Conservation (phyloP, 2,888 invertebrate genomes). For the Cyclophora punctaria region DNA sequence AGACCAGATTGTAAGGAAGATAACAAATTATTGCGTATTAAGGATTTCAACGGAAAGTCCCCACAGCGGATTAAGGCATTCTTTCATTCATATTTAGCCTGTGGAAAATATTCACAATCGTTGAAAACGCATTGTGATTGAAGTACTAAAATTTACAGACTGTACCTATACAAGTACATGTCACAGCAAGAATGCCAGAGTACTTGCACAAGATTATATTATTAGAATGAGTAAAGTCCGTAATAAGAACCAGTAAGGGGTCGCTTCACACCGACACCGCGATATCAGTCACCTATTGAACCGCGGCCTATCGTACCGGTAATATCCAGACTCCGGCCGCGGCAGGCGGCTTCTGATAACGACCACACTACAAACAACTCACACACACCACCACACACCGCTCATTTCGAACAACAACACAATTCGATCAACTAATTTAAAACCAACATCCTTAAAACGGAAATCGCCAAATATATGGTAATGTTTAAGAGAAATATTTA, state of each 20-base stretch:
- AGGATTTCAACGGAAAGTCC: too few relatives aligned
- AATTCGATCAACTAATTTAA: conserved; percentile 8
- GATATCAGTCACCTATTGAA: conserved; percentile 77
- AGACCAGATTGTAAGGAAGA: too few relatives aligned
- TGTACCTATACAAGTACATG: too few relatives aligned
- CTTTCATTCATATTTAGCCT: too few relatives aligned
- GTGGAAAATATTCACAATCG: too few relatives aligned
- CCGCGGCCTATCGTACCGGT: conserved; percentile 73
- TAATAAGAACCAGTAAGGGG: conserved; percentile 63
- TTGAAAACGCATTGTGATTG: too few relatives aligned
- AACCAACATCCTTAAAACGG: not conserved
- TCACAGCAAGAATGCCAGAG: too few relatives aligned
- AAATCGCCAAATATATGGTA: not conserved
- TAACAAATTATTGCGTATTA: too few relatives aligned
- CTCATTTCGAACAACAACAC: conserved; percentile 15
- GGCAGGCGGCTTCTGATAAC: conserved; percentile 68
- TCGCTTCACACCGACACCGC: conserved; percentile 55
- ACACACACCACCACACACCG: conserved; percentile 11
- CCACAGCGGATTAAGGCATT: too few relatives aligned
- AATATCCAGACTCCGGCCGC: conserved; percentile 72
- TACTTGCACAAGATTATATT: too few relatives aligned
- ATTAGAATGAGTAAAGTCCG: conserved; percentile 23
- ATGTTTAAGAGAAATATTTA: not conserved
- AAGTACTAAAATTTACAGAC: too few relatives aligned
- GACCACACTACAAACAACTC: conserved; percentile 21